These are phyloP conservation scores for Oreochromis aureus DNA, from an alignment of 2,113 vertebrate genomes.

Conservation along the genomic window DNA sequence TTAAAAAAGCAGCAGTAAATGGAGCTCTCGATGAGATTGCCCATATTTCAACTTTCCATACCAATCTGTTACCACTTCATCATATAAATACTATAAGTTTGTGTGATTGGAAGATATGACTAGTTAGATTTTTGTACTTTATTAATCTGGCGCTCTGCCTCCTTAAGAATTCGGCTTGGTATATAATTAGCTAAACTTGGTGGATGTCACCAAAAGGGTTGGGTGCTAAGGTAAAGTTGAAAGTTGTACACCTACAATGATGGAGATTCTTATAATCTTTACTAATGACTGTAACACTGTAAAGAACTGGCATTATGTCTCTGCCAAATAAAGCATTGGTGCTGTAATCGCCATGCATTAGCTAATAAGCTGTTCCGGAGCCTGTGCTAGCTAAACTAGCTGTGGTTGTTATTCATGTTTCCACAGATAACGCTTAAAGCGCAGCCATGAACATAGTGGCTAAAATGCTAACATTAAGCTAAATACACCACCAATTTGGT, in stretches of 20 bases:
- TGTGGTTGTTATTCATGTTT: not conserved
- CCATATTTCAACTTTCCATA: not conserved
- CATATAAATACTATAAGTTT: not conserved
- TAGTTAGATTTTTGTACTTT: not conserved
- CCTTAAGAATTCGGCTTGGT: not conserved
- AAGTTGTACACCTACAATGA: not conserved
- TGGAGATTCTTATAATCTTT: not conserved
- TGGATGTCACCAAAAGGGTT: not conserved
- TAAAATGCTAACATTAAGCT: not conserved
- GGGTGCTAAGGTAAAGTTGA: not conserved
- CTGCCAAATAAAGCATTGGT: not conserved
- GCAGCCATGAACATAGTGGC: rapidly evolving
- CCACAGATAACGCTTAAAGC: not conserved
- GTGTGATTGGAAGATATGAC: not conserved
- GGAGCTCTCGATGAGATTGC: not conserved
- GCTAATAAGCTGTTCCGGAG: not conserved
- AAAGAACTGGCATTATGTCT: not conserved
- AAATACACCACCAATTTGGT: not conserved
- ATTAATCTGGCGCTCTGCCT: not conserved
- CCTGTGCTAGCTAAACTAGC: not conserved
- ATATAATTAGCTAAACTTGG: not conserved
- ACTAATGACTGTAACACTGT: not conserved
- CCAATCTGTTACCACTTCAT: not conserved
- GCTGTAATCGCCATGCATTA: not conserved
- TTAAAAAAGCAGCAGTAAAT: not conserved